Conservation (phyloP, 2,113 vertebrate genomes). For the Columbina picui region DNA sequence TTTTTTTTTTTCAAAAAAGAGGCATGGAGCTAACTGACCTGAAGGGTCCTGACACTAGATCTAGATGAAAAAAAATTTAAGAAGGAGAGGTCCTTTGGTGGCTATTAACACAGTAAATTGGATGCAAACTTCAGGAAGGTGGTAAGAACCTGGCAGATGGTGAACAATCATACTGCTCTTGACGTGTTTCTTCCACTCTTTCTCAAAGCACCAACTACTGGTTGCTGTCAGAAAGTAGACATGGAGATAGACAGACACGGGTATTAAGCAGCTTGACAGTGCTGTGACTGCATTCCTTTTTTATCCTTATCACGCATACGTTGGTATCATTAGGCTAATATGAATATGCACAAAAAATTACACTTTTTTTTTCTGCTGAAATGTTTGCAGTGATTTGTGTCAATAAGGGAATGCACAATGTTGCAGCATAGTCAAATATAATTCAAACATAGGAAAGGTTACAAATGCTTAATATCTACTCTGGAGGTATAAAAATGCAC, state of each 20-base stretch:
- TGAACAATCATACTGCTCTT: not conserved
- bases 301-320: not conserved
- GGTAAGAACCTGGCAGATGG: not conserved
- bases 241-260: not conserved
- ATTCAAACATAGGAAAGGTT: not conserved
- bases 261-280: not conserved
- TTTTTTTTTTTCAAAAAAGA: not conserved
- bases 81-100: not conserved
- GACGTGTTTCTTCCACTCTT: not conserved
- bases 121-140: not conserved
- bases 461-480: not conserved
- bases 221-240: not conserved
- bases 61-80: not conserved
- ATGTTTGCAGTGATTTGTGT: not conserved
- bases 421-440: not conserved
- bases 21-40: accelerated
- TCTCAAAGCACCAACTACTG: not conserved
- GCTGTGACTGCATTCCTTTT: not conserved
- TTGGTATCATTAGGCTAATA: not conserved
- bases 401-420: not conserved
- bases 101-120: not conserved
- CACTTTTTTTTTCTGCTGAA: not conserved
- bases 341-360: not conserved
- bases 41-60: not conserved
- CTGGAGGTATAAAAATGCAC: not conserved